Base-by-base conservation (phyloP, 2,888 invertebrate genomes). In the Isotomurus palustris region DNA sequence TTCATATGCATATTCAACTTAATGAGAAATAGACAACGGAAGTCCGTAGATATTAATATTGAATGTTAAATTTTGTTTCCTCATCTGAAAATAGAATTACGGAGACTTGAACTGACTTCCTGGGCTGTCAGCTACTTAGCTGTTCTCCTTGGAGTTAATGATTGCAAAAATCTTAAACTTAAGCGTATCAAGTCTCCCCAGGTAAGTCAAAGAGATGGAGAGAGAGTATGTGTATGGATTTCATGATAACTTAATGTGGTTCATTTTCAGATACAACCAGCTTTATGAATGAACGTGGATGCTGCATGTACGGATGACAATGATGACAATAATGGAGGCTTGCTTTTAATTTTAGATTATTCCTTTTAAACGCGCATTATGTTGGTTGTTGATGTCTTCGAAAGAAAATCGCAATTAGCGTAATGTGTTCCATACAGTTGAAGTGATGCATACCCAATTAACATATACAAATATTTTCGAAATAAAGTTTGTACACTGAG, bases 81-180 rank as follows among this genome's bases (percentile, higher is more conserved):
- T 47, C 25, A 12, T 60, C 17, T 58, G 36, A 27, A 56, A 56
- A 61, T 55, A 62, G 64, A 57, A 40, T 53, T 64, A 29, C 27
- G 55, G 32, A 58, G 49, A 22, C 53, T 64, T 21, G 36, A 44
- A 10, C 59, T 64, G 21, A 54, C 43, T 29, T 61, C 61, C 4
- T 51, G 59, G 48, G 22, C 10, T 17, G 38, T 64, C 41, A 61
- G 56, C 19, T 64, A 49, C 36, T 45, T 64, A 25, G 53, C 64
- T 14, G 41, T 64, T n/a, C 43, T 62, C 5, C 50, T 59, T 5
- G 64, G 64, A 55, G 59, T 59, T 29, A 59, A 52, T 40, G 57
- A 64, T 25, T 64, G 64, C 51, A 61, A 64, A 49, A 27, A 21
- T 6, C 44, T 64, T 10, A 58, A 54, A 53, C 21, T 55, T 17